Evolutionary conservation across 1,140 invertebrate genomes (phyloP).

Genomic region (Zaprionus ornatus): DNA sequence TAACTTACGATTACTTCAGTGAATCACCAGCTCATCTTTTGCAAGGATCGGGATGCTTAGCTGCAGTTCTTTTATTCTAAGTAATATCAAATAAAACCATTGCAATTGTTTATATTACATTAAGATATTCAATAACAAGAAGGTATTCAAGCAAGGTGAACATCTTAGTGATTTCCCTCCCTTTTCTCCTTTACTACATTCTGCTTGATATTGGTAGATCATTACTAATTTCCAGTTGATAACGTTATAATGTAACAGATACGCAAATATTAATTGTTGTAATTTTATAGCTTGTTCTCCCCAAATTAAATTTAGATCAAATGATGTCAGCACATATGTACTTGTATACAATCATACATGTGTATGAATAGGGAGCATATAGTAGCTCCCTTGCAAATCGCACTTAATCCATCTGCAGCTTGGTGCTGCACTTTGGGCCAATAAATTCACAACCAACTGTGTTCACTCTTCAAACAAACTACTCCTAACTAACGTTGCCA

Average conservation of each 20-base stretch:
- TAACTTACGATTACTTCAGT: neutral
- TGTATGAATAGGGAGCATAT: too few relatives aligned
- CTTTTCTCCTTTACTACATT: too few relatives aligned
- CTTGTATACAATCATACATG: neutral
- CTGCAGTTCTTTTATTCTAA: neutral
- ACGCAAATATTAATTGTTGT: neutral
- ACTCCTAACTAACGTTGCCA: conserved; percentile 58
- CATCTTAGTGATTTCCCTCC: too few relatives aligned
- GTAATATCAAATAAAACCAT: neutral
- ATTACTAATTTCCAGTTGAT: too few relatives aligned
- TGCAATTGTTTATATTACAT: too few relatives aligned
- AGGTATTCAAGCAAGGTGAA: too few relatives aligned
- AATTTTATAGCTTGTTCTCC: neutral
- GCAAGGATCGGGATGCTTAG: neutral
- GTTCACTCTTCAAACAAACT: conserved; percentile 70
- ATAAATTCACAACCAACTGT: conserved; percentile 74
- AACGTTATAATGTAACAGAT: neutral
- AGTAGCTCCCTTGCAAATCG: conserved; percentile 17
- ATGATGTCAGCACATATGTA: conserved; percentile 46
- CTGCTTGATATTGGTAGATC: too few relatives aligned
- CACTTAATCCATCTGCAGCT: conserved; percentile 78
- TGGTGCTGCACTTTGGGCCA: conserved; percentile 61
- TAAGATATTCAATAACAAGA: too few relatives aligned
- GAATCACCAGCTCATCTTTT: neutral
- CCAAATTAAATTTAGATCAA: conserved; percentile 70